These are phyloP conservation scores for Esox masquinongy DNA, from an alignment of 2,797 vertebrate species.

Conservation along the genomic window DNA sequence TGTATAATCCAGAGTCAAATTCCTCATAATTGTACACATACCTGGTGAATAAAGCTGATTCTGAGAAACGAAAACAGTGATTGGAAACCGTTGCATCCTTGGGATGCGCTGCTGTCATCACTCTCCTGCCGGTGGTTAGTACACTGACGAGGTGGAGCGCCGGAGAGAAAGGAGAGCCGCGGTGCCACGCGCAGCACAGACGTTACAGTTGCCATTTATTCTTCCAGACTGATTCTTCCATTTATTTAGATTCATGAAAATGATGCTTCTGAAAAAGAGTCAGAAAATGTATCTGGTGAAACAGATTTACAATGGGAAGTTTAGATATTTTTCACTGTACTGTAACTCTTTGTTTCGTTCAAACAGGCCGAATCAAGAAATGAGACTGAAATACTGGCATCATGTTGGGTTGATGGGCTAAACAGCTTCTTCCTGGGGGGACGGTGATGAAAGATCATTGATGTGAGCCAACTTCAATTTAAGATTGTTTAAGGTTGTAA, in stretches of 20 bases:
- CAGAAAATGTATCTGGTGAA: conserved; percentile 19
- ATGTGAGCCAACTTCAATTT: neutral
- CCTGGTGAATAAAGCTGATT: too few relatives aligned
- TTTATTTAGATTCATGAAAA: conserved; percentile 26
- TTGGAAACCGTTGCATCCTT: too few relatives aligned
- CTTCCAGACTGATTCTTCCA: conserved; percentile 12
- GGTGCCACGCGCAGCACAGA: too few relatives aligned
- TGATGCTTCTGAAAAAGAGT: conserved; percentile 31
- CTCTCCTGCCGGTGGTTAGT: too few relatives aligned
- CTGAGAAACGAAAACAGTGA: too few relatives aligned
- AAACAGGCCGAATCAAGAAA: conserved; percentile 34
- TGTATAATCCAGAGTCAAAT: too few relatives aligned
- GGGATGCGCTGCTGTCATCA: too few relatives aligned
- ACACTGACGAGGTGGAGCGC: too few relatives aligned
- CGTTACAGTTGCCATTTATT: too few relatives aligned
- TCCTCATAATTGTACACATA: too few relatives aligned
- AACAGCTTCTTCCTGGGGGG: neutral
- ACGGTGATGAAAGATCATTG: neutral
- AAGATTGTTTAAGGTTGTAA: conserved; percentile 9
- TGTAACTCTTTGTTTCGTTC: conserved; percentile 30
- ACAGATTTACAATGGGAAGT: conserved; percentile 23
- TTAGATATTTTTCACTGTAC: conserved; percentile 24
- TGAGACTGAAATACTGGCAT: conserved; percentile 12
- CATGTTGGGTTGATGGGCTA: conserved; percentile 5
- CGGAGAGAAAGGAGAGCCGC: too few relatives aligned